Conservation (phyloP, 2,888 invertebrate genomes). For the Achlya flavicornis region DNA sequence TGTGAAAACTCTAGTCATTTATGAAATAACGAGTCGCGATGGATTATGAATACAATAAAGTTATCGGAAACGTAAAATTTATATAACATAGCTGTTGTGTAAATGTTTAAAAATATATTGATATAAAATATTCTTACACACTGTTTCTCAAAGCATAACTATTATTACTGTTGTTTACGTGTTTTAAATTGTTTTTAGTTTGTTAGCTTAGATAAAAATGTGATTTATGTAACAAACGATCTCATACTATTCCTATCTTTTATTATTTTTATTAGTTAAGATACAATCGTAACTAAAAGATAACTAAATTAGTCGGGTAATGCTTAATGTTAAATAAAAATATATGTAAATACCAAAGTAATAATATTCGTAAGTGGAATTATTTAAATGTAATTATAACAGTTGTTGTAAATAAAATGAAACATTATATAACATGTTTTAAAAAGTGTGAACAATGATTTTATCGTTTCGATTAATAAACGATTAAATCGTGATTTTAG, state of each 20-base stretch:
- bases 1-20: conserved; percentile 19
- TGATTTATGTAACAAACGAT: conserved; percentile 1
- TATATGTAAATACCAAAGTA: conserved; percentile 21
- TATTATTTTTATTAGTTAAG: conserved; percentile 25
- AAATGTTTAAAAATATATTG: conserved; percentile 15
- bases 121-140: conserved; percentile 1
- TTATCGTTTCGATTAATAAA: conserved; percentile 44
- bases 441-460: conserved; percentile 27
- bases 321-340: conserved; percentile 32
- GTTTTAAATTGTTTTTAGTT: neutral
- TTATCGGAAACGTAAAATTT: neutral
- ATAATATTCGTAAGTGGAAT: conserved; percentile 31
- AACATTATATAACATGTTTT: conserved; percentile 30
- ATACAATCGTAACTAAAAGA: conserved; percentile 19
- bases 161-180: neutral
- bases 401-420: conserved; percentile 35
- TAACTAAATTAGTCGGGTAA: conserved; percentile 5
- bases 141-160: neutral
- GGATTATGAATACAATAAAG: conserved; percentile 50
- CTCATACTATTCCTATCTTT: neutral
- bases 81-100: neutral
- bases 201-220: neutral
- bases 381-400: conserved; percentile 28
- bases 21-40: conserved; percentile 49
- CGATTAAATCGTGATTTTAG: conserved; percentile 51